These are phyloP conservation scores for Phaenicophaeus curvirostris DNA, from an alignment of 2,797 vertebrate genomes.

Conservation along the genomic window DNA sequence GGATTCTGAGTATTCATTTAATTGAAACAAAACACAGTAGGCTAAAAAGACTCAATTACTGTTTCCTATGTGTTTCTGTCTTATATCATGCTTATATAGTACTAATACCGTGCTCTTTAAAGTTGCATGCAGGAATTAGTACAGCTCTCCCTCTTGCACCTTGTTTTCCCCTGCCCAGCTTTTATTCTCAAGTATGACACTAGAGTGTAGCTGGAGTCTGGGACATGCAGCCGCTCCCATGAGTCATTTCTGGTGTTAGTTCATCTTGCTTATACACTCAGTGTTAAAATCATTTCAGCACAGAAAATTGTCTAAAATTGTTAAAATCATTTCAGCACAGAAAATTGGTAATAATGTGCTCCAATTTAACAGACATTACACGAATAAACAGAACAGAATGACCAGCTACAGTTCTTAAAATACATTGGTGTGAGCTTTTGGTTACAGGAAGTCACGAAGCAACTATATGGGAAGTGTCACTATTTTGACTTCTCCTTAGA, in stretches of 20 bases:
- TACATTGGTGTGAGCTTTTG: background rate
- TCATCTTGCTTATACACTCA: background rate
- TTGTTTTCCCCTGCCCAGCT: background rate
- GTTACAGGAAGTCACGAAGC: background rate
- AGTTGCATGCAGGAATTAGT: background rate
- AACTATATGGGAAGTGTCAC: background rate
- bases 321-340: background rate
- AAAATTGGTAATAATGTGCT: background rate
- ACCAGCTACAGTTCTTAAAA: background rate
- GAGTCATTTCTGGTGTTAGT: background rate
- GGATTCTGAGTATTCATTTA: background rate
- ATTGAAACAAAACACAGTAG: background rate
- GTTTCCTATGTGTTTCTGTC: background rate
- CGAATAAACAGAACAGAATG: background rate
- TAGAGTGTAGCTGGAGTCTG: background rate
- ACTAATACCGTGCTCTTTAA: background rate
- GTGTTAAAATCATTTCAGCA: background rate
- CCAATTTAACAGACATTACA: background rate
- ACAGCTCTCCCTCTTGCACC: background rate
- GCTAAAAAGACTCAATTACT: background rate
- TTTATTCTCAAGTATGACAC: background rate
- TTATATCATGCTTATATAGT: background rate
- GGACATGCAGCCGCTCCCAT: background rate
- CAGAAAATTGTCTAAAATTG: background rate
- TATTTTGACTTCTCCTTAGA: background rate